Evolutionary conservation across 53 echinoderm and acorn worm genomes (phyloP), one percentile per base, ranked within the genome.

Genomic region (Echinarachnius parma): DNA sequence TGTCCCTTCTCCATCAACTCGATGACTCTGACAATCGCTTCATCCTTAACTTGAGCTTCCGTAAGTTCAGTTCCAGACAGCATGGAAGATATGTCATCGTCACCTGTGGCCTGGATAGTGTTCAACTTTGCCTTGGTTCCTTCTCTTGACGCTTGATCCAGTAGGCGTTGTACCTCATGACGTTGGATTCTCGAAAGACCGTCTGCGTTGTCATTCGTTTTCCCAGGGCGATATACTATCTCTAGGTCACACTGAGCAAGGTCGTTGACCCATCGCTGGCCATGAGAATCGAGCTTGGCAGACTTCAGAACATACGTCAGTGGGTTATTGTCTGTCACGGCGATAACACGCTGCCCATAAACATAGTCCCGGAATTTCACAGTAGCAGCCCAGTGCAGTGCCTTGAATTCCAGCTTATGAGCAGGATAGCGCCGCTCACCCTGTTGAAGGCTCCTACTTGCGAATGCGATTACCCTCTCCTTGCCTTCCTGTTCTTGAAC

Each of bases 221-320:
- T 76, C 10, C 75, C 59, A 7, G 75, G 80, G 2, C 60, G 59
- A 24, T 80, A 80, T 19, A 68, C 47, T 2, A 80, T 80, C 1
- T 69, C 80, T 0, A 80, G 22, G 50, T 80, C 60, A 45, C 68
- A 80, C 15, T 68, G 35, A 21, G 80, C 55, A 9, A 80, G 69
- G 48, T 80, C 80, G 33, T 50, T 80, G 22, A 80, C 60, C 80
- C 80, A 80, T 31, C 80, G 46, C 11, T 80, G 80, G 0, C 80
- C 48, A 22, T 80, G 80, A 3, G 70, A 68, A 46, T 80, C 80
- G 2, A 80, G 47, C 28, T 80, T 69, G 58, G 80, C 80, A 20
- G 57, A 68, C 59, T 80, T 80, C 26, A 80, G 27, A 11, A 80
- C 69, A 64, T 80, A 80, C 2, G 69, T 79, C 30, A 79, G 27